Conservation (phyloP, 2,797 vertebrate species). For the Gephyroberyx darwinii region DNA sequence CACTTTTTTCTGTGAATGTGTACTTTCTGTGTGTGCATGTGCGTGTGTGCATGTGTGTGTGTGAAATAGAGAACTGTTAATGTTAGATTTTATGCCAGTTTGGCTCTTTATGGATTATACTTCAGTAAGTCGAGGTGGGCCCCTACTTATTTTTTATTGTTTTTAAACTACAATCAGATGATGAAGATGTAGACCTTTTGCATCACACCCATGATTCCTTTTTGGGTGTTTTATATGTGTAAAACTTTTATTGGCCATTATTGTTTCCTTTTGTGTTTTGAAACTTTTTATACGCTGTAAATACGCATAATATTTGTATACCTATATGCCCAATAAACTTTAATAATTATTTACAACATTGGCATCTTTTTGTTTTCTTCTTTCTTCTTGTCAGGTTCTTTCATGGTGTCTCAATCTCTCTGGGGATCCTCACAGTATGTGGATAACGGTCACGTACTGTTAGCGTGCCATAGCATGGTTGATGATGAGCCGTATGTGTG, state of each 20-base stretch:
- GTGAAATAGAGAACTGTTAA: neutral
- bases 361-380: constrained; percentile 4
- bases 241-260: neutral
- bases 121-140: constrained; percentile 31
- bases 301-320: constrained; percentile 77
- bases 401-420: constrained; percentile 3
- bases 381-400: constrained; percentile 6
- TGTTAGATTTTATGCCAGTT: neutral
- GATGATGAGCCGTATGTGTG: neutral
- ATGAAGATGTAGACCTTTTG: constrained; percentile 35
- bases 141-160: constrained; percentile 22
- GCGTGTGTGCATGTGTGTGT: constrained; percentile 27
- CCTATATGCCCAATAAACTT: constrained; percentile 76
- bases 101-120: constrained; percentile 53
- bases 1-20: constrained; percentile 67
- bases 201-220: constrained; percentile 14
- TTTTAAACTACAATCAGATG: constrained; percentile 25
- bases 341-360: constrained; percentile 50
- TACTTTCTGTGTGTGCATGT: constrained; percentile 42
- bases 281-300: constrained; percentile 76
- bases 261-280: constrained; percentile 36
- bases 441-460: neutral
- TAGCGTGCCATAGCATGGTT: neutral
- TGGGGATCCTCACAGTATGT: neutral
- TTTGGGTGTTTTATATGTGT: constrained; percentile 45